These are phyloP conservation scores for Syrista parreyssii DNA, from an alignment of 2,888 invertebrate genomes.

Conservation along the genomic window DNA sequence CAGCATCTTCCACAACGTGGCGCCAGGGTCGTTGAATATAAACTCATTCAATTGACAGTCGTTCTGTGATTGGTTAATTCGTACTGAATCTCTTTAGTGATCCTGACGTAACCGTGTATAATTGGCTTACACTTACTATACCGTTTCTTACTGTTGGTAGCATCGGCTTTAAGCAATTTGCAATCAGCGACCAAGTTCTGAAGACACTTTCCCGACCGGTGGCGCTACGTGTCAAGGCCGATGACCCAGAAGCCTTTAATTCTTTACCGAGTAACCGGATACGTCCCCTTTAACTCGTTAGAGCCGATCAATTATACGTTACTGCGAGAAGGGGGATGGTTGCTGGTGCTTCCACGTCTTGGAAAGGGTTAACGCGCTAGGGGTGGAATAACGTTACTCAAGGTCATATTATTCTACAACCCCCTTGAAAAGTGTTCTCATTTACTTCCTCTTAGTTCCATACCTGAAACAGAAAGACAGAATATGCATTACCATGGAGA, in stretches of 20 bases:
- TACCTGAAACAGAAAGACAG: not conserved
- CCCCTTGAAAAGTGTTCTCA: not conserved
- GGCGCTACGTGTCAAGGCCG: constrained; percentile 35
- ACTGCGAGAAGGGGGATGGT: not conserved
- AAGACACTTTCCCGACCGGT: constrained; percentile 38
- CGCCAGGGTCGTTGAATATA: not conserved
- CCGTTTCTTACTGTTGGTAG: constrained; percentile 31
- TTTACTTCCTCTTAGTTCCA: not conserved
- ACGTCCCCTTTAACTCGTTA: constrained; percentile 63
- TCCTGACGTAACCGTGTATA: not conserved
- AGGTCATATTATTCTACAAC: not conserved
- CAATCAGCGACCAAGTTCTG: constrained; percentile 59
- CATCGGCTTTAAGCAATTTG: constrained; percentile 65
- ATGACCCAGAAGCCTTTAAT: constrained; percentile 63
- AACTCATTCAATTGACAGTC: not conserved
- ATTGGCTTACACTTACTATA: not conserved
- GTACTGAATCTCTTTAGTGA: not conserved
- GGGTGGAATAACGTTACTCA: not conserved
- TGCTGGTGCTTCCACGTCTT: not conserved
- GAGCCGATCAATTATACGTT: constrained; percentile 59
- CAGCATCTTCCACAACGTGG: not conserved
- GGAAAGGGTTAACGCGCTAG: not conserved
- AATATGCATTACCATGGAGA: not conserved
- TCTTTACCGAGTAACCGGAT: constrained; percentile 44
- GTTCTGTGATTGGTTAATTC: not conserved